Conservation (phyloP, 2,113 vertebrate genomes). For the Emydocephalus ijimae region DNA sequence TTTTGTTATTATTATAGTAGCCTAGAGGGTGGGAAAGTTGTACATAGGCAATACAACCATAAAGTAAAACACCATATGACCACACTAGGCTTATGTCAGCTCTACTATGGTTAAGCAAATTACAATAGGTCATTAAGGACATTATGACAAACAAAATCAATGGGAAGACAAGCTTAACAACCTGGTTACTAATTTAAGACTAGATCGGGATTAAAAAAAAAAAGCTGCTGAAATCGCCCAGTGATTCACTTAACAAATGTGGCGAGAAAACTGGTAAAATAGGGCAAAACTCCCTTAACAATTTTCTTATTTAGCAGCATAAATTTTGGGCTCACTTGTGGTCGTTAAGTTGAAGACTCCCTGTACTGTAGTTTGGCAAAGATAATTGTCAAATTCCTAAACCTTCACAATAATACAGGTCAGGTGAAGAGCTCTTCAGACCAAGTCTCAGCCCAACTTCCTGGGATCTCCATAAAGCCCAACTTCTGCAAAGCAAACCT, state of each 20-base stretch:
- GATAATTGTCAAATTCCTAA: background rate
- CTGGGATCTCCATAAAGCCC: too few species aligned
- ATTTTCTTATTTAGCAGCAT: too few species aligned
- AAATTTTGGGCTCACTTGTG: too few species aligned
- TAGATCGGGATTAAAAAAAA: too few species aligned
- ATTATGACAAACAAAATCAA: background rate
- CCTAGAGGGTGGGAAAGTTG: background rate
- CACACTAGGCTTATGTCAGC: background rate
- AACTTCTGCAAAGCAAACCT: background rate
- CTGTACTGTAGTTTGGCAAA: background rate
- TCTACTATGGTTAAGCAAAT: background rate
- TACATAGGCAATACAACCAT: background rate
- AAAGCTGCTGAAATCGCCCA: too few species aligned
- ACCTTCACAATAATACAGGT: background rate
- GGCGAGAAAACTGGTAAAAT: too few species aligned
- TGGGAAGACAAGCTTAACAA: background rate
- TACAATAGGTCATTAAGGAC: background rate
- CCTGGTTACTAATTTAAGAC: too few species aligned
- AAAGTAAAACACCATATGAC: background rate
- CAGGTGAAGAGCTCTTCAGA: background rate
- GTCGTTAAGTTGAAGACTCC: background rate
- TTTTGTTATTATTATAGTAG: background rate
- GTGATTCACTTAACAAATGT: too few species aligned
- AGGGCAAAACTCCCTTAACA: too few species aligned
- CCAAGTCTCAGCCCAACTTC: background rate